Base-by-base conservation (phyloP, 1,140 invertebrate genomes). In the Formica selysi region DNA sequence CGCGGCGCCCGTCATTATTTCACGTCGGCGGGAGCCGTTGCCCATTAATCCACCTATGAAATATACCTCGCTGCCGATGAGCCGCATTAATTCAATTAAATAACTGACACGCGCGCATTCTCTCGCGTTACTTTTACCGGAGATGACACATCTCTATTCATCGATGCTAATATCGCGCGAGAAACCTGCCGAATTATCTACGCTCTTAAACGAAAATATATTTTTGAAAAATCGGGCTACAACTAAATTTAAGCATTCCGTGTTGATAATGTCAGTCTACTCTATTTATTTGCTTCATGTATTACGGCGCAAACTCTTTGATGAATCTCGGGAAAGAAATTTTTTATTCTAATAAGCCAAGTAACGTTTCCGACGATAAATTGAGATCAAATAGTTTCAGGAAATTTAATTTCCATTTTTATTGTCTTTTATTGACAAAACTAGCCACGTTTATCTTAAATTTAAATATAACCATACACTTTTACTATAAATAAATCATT, bases 11-110 rank as follows among this genome's bases (percentile, higher is more conserved):
- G 62, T 76, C 73, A 73, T 89, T 85, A 84, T 87, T 73, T 68
- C 67, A 79, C 62, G 64, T 44, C 64, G 61, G 62, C n/a, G 36
- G 29, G 38, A 76, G 26, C 26, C 44, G 22, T 67, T 61, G 41
- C 48, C 85, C 79, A 73, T 86, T 83, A 86, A 86, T 83, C 68
- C 36, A 71, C 54, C 41, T 74, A 74, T 83, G 54, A 83, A 83
- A 83, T 61, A 83, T 83, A 73, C 10, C 38, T 71, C 79, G 29
- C 22, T 19, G 41, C 68, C 79, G 68, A 81, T 73, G 79, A 73
- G 38, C 10, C 38, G 38, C 44, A 83, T 73, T 80, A 80, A 70
- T 80, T 70, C 7, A 73, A 81, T 73, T 61, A 44, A 81, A 73
- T 59, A 41, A 57, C 16, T 13, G 78, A 62, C 19, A 44, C 71